These are phyloP conservation scores for Brachyopa scutellaris DNA, from an alignment of 2,888 invertebrate species.

Conservation along the genomic window DNA sequence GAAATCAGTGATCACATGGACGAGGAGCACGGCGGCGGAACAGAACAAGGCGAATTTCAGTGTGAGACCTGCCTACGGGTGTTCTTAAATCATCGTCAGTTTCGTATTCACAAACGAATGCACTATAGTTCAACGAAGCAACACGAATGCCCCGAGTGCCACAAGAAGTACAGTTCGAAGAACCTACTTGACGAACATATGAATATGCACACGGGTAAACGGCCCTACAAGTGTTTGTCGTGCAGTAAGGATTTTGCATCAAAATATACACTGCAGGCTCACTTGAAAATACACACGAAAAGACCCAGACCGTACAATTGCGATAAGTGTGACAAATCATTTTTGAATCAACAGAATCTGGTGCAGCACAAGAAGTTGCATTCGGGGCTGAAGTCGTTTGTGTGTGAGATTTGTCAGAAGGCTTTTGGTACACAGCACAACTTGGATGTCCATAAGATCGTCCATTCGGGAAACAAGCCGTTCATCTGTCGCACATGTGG, in stretches of 20 bases:
- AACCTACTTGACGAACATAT: slow-evolving; percentile 88
- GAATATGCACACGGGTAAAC: slow-evolving; percentile 86
- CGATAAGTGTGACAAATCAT: slow-evolving; percentile 86
- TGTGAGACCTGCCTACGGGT: slow-evolving; percentile 86
- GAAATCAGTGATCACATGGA: slow-evolving; percentile 86
- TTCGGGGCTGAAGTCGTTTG: slow-evolving; percentile 84
- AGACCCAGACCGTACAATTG: slow-evolving; percentile 89
- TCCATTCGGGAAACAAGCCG: slow-evolving; percentile 89
- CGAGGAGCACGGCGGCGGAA: slow-evolving; percentile 83
- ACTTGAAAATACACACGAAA: slow-evolving; percentile 87
- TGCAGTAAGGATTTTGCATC: slow-evolving; percentile 90
- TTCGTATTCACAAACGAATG: slow-evolving; percentile 86
- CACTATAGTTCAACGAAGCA: slow-evolving; percentile 85
- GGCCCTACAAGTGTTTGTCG: slow-evolving; percentile 86
- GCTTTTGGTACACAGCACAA: slow-evolving; percentile 91
- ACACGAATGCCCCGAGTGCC: slow-evolving; percentile 86
- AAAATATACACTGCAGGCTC: slow-evolving; percentile 90
- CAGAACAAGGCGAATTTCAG: slow-evolving; percentile 85
- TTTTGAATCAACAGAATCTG: slow-evolving; percentile 89
- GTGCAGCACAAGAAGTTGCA: slow-evolving; percentile 90
- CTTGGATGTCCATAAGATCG: slow-evolving; percentile 89
- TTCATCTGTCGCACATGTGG: slow-evolving; percentile 87
- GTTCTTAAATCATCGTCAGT: slow-evolving; percentile 85
- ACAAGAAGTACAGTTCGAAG: slow-evolving; percentile 87
- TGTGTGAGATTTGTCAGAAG: slow-evolving; percentile 83